Percentiles rank a stretch among this genome's conserved stretches.
These are phyloP conservation scores for Hipposideros armiger DNA, from an alignment of 2,113 vertebrate genomes.

Conservation along the genomic window DNA sequence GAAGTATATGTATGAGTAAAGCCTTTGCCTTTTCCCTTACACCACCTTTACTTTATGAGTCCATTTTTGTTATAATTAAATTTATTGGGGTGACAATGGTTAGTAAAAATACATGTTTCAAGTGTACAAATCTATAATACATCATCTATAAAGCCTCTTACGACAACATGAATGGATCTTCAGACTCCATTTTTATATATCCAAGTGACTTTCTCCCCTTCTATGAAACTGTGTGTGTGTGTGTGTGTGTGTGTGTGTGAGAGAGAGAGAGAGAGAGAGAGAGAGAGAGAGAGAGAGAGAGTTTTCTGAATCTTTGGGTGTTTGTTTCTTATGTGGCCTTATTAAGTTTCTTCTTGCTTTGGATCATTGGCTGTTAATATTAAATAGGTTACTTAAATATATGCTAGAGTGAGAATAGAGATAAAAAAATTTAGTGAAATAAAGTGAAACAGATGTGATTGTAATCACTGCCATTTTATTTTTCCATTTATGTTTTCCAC, in stretches of 20 bases:
- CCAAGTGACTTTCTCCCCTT: not conserved
- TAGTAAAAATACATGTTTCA: too few relatives aligned
- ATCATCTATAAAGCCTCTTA: too few relatives aligned
- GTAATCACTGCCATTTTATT: not conserved
- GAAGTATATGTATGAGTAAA: too few relatives aligned
- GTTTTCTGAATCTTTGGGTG: not conserved
- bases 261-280: fast-evolving
- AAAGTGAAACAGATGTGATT: not conserved
- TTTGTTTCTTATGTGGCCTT: not conserved
- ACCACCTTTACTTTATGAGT: too few relatives aligned
- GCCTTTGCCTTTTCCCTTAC: too few relatives aligned
- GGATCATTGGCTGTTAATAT: not conserved
- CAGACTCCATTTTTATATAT: not conserved
- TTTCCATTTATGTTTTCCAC: conserved; percentile 7
- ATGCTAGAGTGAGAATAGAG: not conserved
- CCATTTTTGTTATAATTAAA: too few relatives aligned
- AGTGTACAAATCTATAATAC: too few relatives aligned
- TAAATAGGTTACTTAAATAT: not conserved
- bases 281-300: fast-evolving
- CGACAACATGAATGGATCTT: too few relatives aligned
- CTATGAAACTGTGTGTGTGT: not conserved
- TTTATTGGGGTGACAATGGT: too few relatives aligned
- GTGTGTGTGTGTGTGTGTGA: not conserved
- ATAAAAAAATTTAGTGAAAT: not conserved
- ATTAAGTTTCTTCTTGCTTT: not conserved